Conservation (phyloP, 2,113 vertebrate species). For the Strix uralensis region DNA sequence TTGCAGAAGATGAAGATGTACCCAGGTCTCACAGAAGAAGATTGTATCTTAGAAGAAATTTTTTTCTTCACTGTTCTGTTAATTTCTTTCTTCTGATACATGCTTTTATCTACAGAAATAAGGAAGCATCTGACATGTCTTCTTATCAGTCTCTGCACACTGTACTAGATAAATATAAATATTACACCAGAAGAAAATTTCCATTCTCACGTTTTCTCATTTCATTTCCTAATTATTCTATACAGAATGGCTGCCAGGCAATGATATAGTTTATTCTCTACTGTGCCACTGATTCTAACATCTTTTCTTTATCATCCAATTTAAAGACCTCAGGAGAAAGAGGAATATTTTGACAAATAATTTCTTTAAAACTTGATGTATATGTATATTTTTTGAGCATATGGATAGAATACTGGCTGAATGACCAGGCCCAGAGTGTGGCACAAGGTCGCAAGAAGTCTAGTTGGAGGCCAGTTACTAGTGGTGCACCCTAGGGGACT, state of each 20-base stretch:
- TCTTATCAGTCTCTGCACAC: not conserved
- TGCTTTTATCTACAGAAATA: not conserved
- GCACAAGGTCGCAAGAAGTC: not conserved
- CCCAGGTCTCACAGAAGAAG: not conserved
- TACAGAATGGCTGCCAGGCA: not conserved
- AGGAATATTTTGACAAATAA: not conserved
- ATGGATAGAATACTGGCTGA: not conserved
- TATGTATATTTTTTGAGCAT: not conserved
- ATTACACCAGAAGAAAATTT: not conserved
- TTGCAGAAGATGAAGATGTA: not conserved
- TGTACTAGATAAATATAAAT: not conserved
- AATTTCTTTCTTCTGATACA: not conserved
- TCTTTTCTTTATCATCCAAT: not conserved
- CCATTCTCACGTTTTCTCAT: not conserved
- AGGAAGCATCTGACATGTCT: not conserved
- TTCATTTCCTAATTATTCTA: not conserved
- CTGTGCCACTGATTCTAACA: not conserved
- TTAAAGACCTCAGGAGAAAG: not conserved
- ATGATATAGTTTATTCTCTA: not conserved
- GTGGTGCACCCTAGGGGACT: accelerated
- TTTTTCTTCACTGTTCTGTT: not conserved
- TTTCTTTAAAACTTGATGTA: not conserved
- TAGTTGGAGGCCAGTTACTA: not conserved
- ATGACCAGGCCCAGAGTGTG: not conserved
- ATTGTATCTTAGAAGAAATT: not conserved